A percentile compares a stretch with the other conserved stretches of the same genome.
Conservation (phyloP, 1,140 invertebrate species). For the Ruditapes philippinarum region DNA sequence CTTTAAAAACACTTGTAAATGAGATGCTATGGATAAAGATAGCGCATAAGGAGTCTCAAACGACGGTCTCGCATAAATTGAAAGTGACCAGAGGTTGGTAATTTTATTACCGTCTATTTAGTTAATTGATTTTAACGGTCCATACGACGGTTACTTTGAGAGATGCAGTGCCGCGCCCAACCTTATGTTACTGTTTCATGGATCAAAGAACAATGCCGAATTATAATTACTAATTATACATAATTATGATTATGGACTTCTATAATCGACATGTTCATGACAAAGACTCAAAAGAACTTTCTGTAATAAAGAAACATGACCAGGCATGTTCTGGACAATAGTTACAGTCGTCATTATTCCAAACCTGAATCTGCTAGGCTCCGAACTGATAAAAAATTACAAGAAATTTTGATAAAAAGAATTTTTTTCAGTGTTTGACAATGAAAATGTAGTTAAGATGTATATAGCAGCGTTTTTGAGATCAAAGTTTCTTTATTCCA, state of each 20-base stretch:
- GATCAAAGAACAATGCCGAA: conserved; percentile 63
- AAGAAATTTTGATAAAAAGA: no score
- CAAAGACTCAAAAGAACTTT: not conserved
- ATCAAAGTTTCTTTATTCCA: no score
- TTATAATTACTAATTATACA: conserved; percentile 63
- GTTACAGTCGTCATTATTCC: no score
- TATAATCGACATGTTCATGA: not conserved
- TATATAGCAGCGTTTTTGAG: no score
- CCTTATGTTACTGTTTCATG: conserved; percentile 54
- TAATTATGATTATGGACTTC: conserved; percentile 42
- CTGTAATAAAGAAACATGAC: not conserved
- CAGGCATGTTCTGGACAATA: no score
- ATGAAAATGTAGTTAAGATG: no score
- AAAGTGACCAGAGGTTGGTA: conserved; percentile 59
- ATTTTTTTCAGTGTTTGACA: no score
- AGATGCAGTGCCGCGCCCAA: not conserved
- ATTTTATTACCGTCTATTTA: conserved; percentile 61
- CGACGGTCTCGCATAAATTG: conserved; percentile 29
- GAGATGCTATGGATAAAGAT: not conserved
- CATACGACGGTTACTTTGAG: not conserved
- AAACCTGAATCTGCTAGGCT: no score
- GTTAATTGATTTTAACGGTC: conserved; percentile 61
- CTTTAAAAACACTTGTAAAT: not conserved
- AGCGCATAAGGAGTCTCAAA: not conserved
- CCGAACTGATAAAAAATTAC: no score